A percentile compares a stretch with the other conserved stretches of the same genome.
phyloP scores from a whole-genome alignment of 2,113 vertebrate species.

The Ceratotherium simum region DNA sequence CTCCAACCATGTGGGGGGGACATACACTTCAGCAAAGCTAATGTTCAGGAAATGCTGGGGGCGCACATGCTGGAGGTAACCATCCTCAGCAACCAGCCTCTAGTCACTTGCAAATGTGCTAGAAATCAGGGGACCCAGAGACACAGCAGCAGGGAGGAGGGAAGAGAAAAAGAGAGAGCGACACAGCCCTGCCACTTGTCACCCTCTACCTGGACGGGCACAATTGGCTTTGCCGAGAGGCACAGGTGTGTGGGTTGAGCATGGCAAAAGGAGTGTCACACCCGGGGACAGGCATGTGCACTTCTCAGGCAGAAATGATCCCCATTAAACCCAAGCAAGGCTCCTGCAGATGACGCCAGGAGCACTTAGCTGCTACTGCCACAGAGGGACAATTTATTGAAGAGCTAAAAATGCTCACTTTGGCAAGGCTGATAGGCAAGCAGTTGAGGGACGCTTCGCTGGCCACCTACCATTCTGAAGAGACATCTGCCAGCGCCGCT shows the following conservation, averaged over 20 bases:
- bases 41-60: neutral
- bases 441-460: neutral
- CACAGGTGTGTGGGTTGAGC: constrained; percentile 8
- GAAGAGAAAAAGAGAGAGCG: neutral
- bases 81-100: neutral
- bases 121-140: neutral
- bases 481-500: neutral
- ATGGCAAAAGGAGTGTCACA: neutral
- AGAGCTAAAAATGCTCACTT: neutral
- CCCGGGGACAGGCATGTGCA: neutral
- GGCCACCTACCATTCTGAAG: neutral
- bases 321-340: neutral
- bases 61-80: rapidly evolving
- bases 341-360: neutral
- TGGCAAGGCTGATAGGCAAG: neutral
- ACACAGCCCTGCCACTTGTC: neutral
- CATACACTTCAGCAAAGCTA: neutral
- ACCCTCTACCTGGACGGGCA: neutral
- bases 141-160: neutral
- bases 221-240: neutral
- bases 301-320: neutral
- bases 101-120: neutral
- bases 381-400: neutral
- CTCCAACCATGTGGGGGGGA: neutral
- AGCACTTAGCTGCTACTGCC: neutral